A percentile compares a stretch with the other conserved stretches of the same genome.
Conservation (phyloP, 2,113 vertebrate species). For the Nothoprocta pentlandii region DNA sequence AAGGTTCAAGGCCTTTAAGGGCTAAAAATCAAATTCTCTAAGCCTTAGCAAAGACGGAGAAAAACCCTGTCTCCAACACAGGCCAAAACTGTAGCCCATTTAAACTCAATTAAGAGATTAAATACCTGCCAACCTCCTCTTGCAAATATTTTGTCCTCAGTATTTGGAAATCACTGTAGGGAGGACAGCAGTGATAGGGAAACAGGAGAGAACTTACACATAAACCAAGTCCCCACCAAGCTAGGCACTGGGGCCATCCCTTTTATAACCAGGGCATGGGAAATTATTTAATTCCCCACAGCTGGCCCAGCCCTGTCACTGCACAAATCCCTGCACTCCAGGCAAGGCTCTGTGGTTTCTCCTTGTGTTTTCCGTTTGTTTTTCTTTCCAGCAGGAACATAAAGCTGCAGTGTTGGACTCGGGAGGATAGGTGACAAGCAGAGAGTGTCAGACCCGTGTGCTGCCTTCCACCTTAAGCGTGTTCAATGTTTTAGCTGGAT, state of each 20-base stretch:
- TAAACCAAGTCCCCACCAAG: too few relatives aligned
- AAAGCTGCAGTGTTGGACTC: neutral
- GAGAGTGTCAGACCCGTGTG: neutral
- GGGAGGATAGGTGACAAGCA: neutral
- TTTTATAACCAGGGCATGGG: neutral
- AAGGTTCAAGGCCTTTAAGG: neutral
- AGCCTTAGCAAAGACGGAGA: neutral
- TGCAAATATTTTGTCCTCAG: neutral
- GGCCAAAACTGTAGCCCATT: neutral
- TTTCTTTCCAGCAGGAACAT: conserved; percentile 47
- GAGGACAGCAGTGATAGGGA: accelerated
- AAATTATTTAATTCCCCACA: neutral
- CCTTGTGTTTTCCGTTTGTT: conserved; percentile 47
- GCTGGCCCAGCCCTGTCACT: neutral
- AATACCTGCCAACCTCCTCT: neutral
- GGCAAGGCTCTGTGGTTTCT: conserved; percentile 27
- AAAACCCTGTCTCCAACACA: neutral
- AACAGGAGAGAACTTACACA: neutral
- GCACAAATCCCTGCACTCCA: neutral
- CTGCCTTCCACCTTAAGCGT: neutral
- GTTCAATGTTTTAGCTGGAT: neutral
- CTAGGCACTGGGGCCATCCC: neutral
- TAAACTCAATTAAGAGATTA: accelerated
- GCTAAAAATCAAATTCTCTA: neutral
- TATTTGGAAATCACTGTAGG: neutral